Evolutionary conservation across 2,888 invertebrate species (phyloP), one percentile per base, ranked within the genome.

Genomic region (Apocheima hispidaria): DNA sequence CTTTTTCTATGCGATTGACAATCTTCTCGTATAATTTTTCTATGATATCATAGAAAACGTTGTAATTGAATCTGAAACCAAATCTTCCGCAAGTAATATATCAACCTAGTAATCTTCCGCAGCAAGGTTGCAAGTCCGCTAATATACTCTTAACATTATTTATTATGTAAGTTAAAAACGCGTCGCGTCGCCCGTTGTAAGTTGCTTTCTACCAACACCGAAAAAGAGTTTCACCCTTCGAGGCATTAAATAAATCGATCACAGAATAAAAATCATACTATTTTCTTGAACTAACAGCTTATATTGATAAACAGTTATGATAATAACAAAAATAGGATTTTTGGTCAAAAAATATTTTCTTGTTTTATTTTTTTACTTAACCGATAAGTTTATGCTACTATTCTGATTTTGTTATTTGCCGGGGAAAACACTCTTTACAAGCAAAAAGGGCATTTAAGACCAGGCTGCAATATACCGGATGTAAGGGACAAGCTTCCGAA

Each of bases 321-420:
- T 87, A 90, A 84, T 87, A 90, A 90, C 83, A 89, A 90, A 90
- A 90, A 88, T 88, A 88, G 76, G 79, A 76, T 88, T 87, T 87
- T 87, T 86, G 85, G 86, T 84, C 84, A 88, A 68, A 62, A 90
- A 87, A 86, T 86, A 84, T 85, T 83, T 79, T 84, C 73, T 83
- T 71, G 77, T 77, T 79, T 81, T 73, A 77, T 79, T 75, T 78
- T 82, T 72, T 79, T 79, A 28, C 83, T 85, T 86, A 86, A 81
- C 78, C 82, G 78, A 84, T 82, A 83, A 68, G 71, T 74, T 78
- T 86, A 86, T 85, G 86, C 84, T 82, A 82, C 72, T 74, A 70
- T 66, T 74, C 38, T 38, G 46, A 40, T 57, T 51, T 49, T n/a
- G 35, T 41, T 66, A 68, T 65, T 69, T 70, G 67, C 68, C 65